Conservation (phyloP, 2,113 vertebrate species). For the Mesoclemmys tuberculata region DNA sequence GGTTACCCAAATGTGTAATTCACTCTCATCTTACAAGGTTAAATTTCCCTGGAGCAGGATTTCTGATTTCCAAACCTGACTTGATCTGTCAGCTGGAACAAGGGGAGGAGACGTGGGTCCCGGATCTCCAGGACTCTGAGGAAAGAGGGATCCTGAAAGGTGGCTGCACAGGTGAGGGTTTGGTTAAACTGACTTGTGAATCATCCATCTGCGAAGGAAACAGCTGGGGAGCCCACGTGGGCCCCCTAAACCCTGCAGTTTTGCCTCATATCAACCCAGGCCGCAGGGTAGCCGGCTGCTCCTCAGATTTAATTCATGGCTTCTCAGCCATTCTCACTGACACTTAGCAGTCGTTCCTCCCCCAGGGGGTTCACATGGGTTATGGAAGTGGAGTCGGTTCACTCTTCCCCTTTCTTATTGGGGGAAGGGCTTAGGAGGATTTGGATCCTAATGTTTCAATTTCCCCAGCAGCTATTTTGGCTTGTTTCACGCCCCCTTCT, state of each 20-base stretch:
- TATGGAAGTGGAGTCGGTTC: background rate
- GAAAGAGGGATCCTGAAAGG: background rate
- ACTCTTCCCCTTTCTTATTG: background rate
- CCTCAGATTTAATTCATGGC: no score
- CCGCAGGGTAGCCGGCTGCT: background rate
- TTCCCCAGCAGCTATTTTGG: background rate
- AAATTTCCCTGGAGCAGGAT: background rate
- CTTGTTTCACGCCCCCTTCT: no score
- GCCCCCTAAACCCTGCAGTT: background rate
- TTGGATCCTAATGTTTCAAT: background rate
- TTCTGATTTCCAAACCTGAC: background rate
- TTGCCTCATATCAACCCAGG: background rate
- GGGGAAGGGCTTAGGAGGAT: background rate
- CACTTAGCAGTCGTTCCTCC: no score
- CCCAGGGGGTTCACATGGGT: no score
- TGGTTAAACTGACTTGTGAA: background rate
- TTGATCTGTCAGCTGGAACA: background rate
- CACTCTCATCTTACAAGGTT: no score
- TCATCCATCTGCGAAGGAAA: no score
- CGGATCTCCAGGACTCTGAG: background rate
- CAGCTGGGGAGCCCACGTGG: no score
- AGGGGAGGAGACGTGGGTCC: background rate
- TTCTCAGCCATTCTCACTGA: background rate
- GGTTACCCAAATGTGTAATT: no score
- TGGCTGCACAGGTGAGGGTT: background rate